Percentiles rank a stretch among this genome's conserved stretches.
phyloP scores from a whole-genome alignment of 2,797 vertebrate genomes.

The Paguma larvata region DNA sequence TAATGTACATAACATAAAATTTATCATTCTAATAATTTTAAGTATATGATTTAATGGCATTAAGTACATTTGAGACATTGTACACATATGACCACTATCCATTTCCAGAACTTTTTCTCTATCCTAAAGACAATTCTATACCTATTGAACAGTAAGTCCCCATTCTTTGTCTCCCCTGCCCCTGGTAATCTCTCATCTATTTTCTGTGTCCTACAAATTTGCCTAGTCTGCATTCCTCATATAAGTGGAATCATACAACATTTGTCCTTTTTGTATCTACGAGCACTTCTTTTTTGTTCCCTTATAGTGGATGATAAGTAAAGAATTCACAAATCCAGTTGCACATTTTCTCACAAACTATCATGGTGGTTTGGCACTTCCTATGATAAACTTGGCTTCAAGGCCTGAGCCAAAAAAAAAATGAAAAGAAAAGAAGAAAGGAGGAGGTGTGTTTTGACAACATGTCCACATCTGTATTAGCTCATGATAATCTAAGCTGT shows the following conservation, averaged over 20 bases:
- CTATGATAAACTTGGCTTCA: not conserved
- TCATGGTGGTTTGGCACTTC: not conserved
- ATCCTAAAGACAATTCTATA: not conserved
- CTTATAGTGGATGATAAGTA: not conserved
- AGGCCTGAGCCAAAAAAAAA: not conserved
- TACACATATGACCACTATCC: not conserved
- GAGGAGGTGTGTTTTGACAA: not conserved
- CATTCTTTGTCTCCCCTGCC: not conserved
- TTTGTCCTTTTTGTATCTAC: not conserved
- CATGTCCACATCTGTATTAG: not conserved
- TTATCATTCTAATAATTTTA: not conserved
- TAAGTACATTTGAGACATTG: not conserved
- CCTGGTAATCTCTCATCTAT: not conserved
- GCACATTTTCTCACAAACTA: not conserved
- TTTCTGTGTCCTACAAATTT: not conserved
- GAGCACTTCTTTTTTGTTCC: not conserved
- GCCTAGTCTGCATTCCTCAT: not conserved
- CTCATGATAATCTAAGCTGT: not conserved
- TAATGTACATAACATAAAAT: not conserved
- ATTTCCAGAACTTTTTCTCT: not conserved
- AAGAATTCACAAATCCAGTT: not conserved
- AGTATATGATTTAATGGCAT: not conserved
- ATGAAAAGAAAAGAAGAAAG: too few species aligned
- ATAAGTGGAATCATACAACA: not conserved
- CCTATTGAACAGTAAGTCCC: not conserved